Evolutionary conservation across 2,888 invertebrate species (phyloP).

Genomic region (Frankliniella fusca): DNA sequence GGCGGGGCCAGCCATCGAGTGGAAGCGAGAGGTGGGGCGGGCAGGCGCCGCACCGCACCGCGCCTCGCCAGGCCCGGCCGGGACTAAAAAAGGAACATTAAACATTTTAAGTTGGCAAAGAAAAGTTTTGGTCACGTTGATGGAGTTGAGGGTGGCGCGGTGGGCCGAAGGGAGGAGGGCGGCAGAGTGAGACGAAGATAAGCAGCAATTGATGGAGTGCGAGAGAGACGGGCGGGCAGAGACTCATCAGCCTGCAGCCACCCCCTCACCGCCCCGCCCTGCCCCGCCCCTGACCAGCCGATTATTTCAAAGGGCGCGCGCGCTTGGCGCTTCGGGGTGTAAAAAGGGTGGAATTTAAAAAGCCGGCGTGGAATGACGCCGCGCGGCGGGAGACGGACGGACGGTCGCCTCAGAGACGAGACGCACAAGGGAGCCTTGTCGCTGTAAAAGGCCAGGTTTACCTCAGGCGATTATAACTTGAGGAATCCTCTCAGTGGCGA

Average conservation of each 20-base stretch:
- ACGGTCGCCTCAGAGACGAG: too few relatives aligned
- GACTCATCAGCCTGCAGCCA: too few relatives aligned
- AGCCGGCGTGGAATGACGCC: too few relatives aligned
- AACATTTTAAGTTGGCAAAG: conserved; percentile 23
- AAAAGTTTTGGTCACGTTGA: conserved; percentile 24
- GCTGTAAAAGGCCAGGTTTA: too few relatives aligned
- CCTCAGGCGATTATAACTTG: too few relatives aligned
- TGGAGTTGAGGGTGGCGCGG: not conserved
- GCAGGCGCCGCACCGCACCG: not conserved
- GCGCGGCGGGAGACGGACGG: too few relatives aligned
- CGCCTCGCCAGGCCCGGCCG: not conserved
- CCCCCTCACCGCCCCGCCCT: not conserved
- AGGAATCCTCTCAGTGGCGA: too few relatives aligned
- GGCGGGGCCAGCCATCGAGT: too few relatives aligned
- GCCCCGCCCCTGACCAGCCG: not conserved
- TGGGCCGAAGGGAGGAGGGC: not conserved
- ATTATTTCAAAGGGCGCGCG: not conserved
- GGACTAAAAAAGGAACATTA: conserved; percentile 22
- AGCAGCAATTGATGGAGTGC: not conserved
- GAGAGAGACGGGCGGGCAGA: not conserved
- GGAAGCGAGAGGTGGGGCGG: not conserved
- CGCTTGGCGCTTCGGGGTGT: not conserved
- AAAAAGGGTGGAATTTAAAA: not conserved
- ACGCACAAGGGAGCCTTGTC: too few relatives aligned
- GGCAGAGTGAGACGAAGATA: not conserved